Evolutionary conservation across 2,888 invertebrate genomes (phyloP), one percentile per base, ranked within the genome.

Genomic region (Brassicogethes aeneus): DNA sequence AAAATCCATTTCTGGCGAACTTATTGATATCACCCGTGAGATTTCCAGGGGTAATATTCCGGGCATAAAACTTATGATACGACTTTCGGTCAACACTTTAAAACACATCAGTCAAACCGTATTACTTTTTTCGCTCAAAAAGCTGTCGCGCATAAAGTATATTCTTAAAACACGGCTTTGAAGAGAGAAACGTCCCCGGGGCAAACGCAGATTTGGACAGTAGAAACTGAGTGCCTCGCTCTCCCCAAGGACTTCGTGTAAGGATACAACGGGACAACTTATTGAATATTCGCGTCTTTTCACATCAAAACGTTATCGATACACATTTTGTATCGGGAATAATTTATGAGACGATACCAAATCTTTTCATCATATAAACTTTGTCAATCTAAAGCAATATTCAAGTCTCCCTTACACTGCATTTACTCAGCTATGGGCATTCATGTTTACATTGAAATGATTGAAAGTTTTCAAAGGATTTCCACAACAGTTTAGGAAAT

Each of bases 1-100:
- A 68, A 68, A 69, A 70, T 70, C 69, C 69, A 70, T 70, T 70
- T 70, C 67, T 68, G 62, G 60, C 55, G 58, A 67, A 67, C 68
- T 69, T 68, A 69, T 68, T 68, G 69, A 69, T 69, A 68, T 62
- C 60, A 61, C 67, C 66, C 69, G 48, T 40, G 66, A 55, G 65
- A 49, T 42, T 53, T 47, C 48, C 42, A 46, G 42, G 42, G 46
- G 61, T 63, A 64, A 65, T 64, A 65, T 65, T 62, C 60, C 57
- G 48, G 48, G 53, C 53, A 54, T 47, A 52, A 54, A 59, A 62
- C 61, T 61, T 64, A 62, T 63, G 62, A 64, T 53, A 57, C 54
- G 54, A 50, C 44, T 56, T 50, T 54, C 53, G 56, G 48, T 47
- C 56, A 50, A 55, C 60, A 59, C 61, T 65, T 64, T 64, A 65